Base-by-base conservation (phyloP, 1,140 invertebrate genomes). In the Steinernema feltiae region DNA sequence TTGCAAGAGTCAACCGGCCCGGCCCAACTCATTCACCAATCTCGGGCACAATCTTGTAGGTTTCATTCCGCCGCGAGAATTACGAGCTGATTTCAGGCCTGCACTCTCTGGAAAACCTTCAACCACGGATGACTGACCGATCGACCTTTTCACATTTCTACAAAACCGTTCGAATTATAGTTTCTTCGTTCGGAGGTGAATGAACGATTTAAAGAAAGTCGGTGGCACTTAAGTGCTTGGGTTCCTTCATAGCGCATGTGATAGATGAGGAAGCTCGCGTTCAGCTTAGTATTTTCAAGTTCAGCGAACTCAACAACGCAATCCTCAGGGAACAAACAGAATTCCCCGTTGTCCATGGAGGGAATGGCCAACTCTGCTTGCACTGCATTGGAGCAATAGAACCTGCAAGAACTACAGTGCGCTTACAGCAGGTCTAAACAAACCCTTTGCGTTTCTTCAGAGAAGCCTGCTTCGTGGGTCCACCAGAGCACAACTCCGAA, bases 1-100 rank as follows among this genome's bases (percentile, higher is more conserved):
- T 0, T 0, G 15, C 69, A 75, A 73, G 27, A 32, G 27, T 24
- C 75, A 74, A 32, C 80, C 82, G 18, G 77, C 82, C 17, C 63
- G 83, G 32, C 84, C 84, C 3, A 85, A 86, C 72, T 82, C 81
- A 1, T 85, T 85, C 75, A 86, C 83, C 0, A 85, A 85, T 77
- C 79, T 85, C 29, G 84, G 84, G 1, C 84, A 85, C 72, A 85
- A 85, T 75, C 72, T 85, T 30, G 83, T 85, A 73, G 48, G 32
- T 12, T 53, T 46, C 12, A 1, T 21, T 75, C 46, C 63, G 27
- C 32, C 29, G 48, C 30, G 0, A 31, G 0, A 18, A 3, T 17
- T 69, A n/a, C n/a, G n/a, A n/a, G n/a, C n/a, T n/a, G n/a, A n/a
- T 78, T 82, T 81, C 69, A 82, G 80, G 81, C 81, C 15, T 82